These are phyloP conservation scores for Nephrotoma appendiculata DNA, from an alignment of 2,888 invertebrate species.

Conservation along the genomic window DNA sequence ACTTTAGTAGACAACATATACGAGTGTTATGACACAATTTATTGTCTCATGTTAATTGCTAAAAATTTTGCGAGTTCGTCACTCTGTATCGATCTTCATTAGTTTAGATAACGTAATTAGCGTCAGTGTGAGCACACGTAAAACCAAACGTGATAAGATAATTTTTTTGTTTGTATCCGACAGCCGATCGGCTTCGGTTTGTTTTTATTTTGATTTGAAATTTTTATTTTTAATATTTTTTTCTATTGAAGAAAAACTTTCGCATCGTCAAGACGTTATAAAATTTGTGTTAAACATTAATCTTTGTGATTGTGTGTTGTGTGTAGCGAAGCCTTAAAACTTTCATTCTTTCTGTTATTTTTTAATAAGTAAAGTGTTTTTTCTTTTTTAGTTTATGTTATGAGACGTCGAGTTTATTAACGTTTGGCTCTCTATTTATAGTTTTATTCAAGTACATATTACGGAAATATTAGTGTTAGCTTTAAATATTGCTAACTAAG, in stretches of 20 bases:
- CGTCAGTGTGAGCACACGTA: not conserved
- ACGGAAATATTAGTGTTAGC: not conserved
- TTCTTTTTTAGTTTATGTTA: not conserved
- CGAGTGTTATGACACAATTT: not conserved
- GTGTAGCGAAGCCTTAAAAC: not conserved
- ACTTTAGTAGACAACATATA: not conserved
- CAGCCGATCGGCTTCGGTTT: not conserved
- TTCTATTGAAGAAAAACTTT: not conserved
- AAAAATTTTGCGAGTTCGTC: not conserved
- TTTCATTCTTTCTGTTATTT: not conserved
- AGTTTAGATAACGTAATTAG: too few species aligned
- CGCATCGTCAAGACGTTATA: not conserved
- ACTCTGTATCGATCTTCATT: too few species aligned
- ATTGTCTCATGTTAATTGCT: not conserved
- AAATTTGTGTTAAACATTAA: too few species aligned
- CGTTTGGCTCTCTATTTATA: not conserved
- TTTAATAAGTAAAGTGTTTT: not conserved
- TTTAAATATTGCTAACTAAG: not conserved
- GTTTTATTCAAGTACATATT: not conserved
- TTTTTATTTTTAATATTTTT: not conserved
- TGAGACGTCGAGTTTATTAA: not conserved
- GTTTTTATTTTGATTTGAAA: not conserved
- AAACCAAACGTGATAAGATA: not conserved
- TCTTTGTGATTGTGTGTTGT: not conserved
- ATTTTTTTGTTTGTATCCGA: not conserved